Base-by-base conservation (phyloP, 2,113 vertebrate genomes). In the Sebastes fasciatus region DNA sequence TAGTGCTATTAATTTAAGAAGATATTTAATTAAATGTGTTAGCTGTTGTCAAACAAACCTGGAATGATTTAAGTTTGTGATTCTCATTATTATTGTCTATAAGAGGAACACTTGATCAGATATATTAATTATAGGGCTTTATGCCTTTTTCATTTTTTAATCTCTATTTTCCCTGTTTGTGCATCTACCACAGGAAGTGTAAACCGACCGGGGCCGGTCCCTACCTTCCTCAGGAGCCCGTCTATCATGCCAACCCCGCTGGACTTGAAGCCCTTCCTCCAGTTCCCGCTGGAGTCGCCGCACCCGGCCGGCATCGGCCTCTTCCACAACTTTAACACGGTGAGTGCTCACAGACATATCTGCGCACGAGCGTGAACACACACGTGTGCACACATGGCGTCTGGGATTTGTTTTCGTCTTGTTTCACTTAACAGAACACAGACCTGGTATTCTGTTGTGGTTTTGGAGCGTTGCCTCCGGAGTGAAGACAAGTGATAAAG, bases 261-360 rank as follows among this genome's bases (percentile, higher is more conserved):
- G 83, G 95, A 95, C 74, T 89, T 95, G 91, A 95, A 95, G 80
- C 92, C 82, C 63, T 95, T 95, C 81, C 94, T 95, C 34, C 95
- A 94, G 91, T 94, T 95, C 74, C 93, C 94, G 21, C 49, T 95
- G 90, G 94, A 95, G 43, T 85, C 93, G 0, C 90, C 90, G 26
- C 94, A 94, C 62, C 92, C 91, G 0, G 90, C 93, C 81, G 71
- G 82, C 73, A 85, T 95, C 4, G 83, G 93, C 62, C 92, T 95
- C 82, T 95, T 95, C 86, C 95, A 92, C 91, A 94, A 94, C 90
- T 95, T 95, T 72, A 94, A 84, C 13, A 88, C 93, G 16, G 95
- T 95, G 79, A 95, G 94, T 88, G 45, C 52, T 65, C 62, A 21
- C n/a, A 21, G 43, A 2, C 74, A 34, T 8, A 54, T 67, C 26